Evolutionary conservation across 2,888 invertebrate genomes (phyloP), one percentile per base, ranked within the genome.

Genomic region (Macrosoma leucophasiata): DNA sequence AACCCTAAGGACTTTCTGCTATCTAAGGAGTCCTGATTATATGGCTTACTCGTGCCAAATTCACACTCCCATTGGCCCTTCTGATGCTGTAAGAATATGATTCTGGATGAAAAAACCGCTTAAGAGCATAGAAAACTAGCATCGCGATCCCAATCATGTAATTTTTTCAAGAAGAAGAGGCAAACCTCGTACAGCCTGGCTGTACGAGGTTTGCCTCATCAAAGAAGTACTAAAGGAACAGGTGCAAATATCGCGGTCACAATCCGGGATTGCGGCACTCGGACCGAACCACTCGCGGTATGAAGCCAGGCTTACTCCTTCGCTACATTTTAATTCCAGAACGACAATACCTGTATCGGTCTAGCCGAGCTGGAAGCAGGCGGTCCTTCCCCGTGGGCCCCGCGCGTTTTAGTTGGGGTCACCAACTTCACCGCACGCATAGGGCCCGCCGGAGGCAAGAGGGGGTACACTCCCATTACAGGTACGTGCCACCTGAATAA

Each of bases 251-350:
- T 87, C 90, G 13, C 81, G 89, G 1, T 89, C 91, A 14, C 90
- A 92, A 13, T 92, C 91, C 13, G 91, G 96, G 3, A 93, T 96
- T 32, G 95, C 95, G 0, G 96, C 96, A 3, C 92, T 96, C 50
- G 96, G 96, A 0, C 91, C 92, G 0, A 81, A 96, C 15, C 95
- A 94, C 79, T 85, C 88, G 0, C 76, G 89, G 31, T 89, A 89
- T 49, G 95, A 96, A 64, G 94, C 95, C 3, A 94, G 94, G 92
- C 95, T 0, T 96, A 96, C 65, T 88, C 89, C 29, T 86, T 87
- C 41, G n/a, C n/a, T n/a, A n/a, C n/a, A n/a, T 17, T 17, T 17
- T 17, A 7, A 33, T 32, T 19, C 7, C 58, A 88, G 84, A 89
- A 91, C 59, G 91, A 93, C 61, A 89, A 92, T 60, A 84, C 88